A percentile compares a stretch with the other conserved stretches of the same genome.
phyloP scores from a whole-genome alignment of 2,888 invertebrate genomes.

The Heteromurus nitidus region DNA sequence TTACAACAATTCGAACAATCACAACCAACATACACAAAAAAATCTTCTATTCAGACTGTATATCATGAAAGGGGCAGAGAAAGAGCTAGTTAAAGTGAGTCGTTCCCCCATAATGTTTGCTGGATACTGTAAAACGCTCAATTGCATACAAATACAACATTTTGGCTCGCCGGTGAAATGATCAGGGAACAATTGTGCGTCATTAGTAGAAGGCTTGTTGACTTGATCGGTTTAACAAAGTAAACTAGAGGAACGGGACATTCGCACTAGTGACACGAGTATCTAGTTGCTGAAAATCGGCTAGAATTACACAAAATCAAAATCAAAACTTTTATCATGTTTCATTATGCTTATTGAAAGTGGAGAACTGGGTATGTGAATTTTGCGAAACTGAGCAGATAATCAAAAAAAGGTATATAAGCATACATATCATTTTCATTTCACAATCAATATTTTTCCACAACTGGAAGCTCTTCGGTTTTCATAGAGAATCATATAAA shows the following conservation, averaged over 20 bases:
- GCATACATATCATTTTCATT: no score
- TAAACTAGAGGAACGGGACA: neutral
- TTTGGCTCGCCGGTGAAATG: conserved; percentile 13
- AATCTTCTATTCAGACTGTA: neutral
- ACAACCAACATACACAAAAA: conserved; percentile 24
- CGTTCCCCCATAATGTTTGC: neutral
- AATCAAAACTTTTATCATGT: no score
- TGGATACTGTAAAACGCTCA: conserved; percentile 19
- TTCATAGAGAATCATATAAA: neutral
- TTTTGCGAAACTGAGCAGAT: no score
- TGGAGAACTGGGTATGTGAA: no score
- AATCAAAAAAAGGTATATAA: no score
- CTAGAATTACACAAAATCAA: conserved; percentile 17
- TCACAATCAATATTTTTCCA: no score
- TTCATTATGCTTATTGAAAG: no score
- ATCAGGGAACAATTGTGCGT: conserved; percentile 41
- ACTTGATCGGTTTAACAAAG: no score
- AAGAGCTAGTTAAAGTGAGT: conserved; percentile 12
- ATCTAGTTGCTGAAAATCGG: conserved; percentile 17
- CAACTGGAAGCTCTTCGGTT: no score
- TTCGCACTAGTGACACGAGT: neutral
- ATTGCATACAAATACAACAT: conserved; percentile 33
- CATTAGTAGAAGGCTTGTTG: conserved; percentile 50
- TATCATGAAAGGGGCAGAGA: conserved; percentile 33
- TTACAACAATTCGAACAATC: conserved; percentile 36